Evolutionary conservation across 2,113 vertebrate genomes (phyloP).

Genomic region (Chamaetylas fuelleborni): DNA sequence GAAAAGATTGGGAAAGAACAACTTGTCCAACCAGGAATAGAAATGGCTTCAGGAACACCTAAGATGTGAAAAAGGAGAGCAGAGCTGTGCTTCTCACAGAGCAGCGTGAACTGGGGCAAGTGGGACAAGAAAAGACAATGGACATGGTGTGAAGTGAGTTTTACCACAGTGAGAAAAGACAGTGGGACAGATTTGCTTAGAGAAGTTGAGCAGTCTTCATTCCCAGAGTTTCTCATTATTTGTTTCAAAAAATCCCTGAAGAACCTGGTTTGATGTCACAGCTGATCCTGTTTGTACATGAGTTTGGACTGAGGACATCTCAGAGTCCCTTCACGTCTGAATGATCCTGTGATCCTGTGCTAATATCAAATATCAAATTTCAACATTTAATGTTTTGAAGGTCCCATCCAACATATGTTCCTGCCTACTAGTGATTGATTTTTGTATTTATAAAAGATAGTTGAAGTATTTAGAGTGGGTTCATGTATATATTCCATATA

Average conservation of each 20-base stretch:
- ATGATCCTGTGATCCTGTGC: not conserved
- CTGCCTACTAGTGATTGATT: not conserved
- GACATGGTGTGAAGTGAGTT: not conserved
- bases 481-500: not conserved
- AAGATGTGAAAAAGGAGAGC: not conserved
- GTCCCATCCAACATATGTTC: not conserved
- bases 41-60: not conserved
- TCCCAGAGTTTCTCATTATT: not conserved
- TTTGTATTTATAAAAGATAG: not conserved
- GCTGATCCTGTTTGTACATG: not conserved
- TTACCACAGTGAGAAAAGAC: not conserved
- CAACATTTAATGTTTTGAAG: not conserved
- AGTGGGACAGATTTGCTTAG: not conserved
- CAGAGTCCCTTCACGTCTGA: not conserved
- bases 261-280: not conserved
- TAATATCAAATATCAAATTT: not conserved
- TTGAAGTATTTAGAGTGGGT: not conserved
- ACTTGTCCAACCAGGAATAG: not conserved
- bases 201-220: not conserved
- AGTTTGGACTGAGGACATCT: not conserved
- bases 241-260: not conserved
- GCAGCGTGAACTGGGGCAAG: not conserved
- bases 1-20: not conserved
- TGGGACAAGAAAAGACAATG: fast-evolving
- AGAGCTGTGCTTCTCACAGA: not conserved